These are phyloP conservation scores for Hypselothyrea guttata DNA, from an alignment of 2,888 invertebrate species.

Conservation along the genomic window DNA sequence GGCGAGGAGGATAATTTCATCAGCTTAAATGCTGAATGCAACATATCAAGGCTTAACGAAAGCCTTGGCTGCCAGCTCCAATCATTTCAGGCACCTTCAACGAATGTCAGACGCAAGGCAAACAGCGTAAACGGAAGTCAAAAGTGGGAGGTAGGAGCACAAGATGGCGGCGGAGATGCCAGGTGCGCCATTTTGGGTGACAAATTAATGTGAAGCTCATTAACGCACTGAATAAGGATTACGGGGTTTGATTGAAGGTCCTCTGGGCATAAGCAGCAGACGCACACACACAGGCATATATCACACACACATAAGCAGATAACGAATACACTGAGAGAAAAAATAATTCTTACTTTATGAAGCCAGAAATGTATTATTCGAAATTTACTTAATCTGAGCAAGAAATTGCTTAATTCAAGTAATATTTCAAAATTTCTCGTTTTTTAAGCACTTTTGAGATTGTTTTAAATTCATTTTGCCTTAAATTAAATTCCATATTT, in stretches of 20 bases:
- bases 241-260: constrained; percentile 76
- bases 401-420: too few species aligned
- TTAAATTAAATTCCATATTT: too few species aligned
- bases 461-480: too few species aligned
- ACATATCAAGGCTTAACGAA: constrained; percentile 4
- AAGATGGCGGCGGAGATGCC: constrained; percentile 40
- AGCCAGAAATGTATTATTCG: too few species aligned
- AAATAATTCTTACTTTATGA: too few species aligned
- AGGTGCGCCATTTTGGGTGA: constrained; percentile 70
- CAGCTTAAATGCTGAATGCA: neutral
- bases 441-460: too few species aligned
- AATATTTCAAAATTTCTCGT: too few species aligned
- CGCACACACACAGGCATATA: constrained; percentile 26
- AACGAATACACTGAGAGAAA: constrained; percentile 52
- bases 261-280: constrained; percentile 59
- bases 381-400: too few species aligned
- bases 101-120: constrained; percentile 42
- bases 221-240: constrained; percentile 78
- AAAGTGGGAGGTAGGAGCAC: neutral
- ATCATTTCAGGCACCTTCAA: constrained; percentile 58
- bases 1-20: neutral
- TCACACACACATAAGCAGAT: constrained; percentile 44
- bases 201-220: constrained; percentile 75
- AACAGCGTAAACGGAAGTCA: neutral
- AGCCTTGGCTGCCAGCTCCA: constrained; percentile 12